phyloP scores from a whole-genome alignment of 1,140 invertebrate species.

The Doryteuthis pealeii region DNA sequence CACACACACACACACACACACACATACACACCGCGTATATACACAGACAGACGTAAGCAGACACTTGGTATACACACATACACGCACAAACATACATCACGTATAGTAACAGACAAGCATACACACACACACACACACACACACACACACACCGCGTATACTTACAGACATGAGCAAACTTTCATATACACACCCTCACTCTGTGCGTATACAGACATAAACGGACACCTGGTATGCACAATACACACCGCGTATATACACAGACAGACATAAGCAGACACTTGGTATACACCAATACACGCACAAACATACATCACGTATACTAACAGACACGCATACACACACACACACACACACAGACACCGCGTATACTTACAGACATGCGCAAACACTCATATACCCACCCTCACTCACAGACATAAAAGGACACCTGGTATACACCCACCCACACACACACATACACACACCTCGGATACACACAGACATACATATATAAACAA shows the following conservation, averaged over 20 bases:
- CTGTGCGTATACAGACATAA: background rate
- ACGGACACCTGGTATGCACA: background rate
- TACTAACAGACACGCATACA: background rate
- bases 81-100: too few species aligned
- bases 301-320: background rate
- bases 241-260: background rate
- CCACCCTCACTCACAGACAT: too few species aligned
- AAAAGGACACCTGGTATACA: too few species aligned
- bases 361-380: background rate
- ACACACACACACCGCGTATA: too few species aligned
- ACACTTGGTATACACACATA: too few species aligned
- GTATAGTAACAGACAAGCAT: too few species aligned
- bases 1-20: too few species aligned
- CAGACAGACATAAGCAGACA: background rate
- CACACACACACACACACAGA: background rate
- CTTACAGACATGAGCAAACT: too few species aligned
- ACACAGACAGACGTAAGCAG: too few species aligned
- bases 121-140: too few species aligned
- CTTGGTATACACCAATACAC: background rate
- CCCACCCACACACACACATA: background rate
- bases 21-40: too few species aligned
- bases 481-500: background rate
- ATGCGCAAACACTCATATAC: background rate
- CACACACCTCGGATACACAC: background rate
- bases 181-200: too few species aligned